phyloP scores from a whole-genome alignment of 2,888 invertebrate species.

The Drosophila greeni region DNA sequence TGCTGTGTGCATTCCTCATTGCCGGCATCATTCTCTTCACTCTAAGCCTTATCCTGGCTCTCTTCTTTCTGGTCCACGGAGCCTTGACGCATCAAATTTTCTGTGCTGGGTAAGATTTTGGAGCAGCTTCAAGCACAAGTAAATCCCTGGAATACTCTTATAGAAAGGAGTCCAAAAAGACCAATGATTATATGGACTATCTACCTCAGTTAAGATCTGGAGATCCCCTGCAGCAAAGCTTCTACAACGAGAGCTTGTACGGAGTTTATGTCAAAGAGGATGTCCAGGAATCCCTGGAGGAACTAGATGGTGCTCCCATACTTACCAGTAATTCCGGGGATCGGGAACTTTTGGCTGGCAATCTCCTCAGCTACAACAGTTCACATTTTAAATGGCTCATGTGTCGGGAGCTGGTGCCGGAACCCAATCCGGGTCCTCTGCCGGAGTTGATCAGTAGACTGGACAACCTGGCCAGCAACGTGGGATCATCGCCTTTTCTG shows the following conservation, averaged over 20 bases:
- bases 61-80: constrained; percentile 36
- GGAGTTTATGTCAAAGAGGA: constrained; percentile 1
- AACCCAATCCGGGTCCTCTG: constrained; percentile 25
- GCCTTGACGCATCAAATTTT: constrained; percentile 15
- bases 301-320: not conserved
- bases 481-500: not conserved
- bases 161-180: not conserved
- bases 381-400: constrained; percentile 3
- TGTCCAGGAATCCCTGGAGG: not conserved
- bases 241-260: constrained; percentile 11
- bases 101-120: constrained; percentile 13
- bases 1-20: constrained; percentile 2
- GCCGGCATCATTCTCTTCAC: constrained; percentile 10
- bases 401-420: constrained; percentile 25
- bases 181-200: not conserved
- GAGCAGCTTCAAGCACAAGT: too few relatives aligned
- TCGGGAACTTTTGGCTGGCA: not conserved
- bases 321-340: not conserved
- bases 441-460: not conserved
- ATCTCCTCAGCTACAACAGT: constrained; percentile 9
- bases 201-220: not conserved
- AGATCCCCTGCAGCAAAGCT: constrained; percentile 3
- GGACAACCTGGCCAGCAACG: constrained; percentile 2
- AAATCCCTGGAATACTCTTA: not conserved
- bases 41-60: not conserved